Percentiles rank a stretch among this genome's conserved stretches.
Conservation (phyloP, 2,888 invertebrate species). For the Ophraella communa region DNA sequence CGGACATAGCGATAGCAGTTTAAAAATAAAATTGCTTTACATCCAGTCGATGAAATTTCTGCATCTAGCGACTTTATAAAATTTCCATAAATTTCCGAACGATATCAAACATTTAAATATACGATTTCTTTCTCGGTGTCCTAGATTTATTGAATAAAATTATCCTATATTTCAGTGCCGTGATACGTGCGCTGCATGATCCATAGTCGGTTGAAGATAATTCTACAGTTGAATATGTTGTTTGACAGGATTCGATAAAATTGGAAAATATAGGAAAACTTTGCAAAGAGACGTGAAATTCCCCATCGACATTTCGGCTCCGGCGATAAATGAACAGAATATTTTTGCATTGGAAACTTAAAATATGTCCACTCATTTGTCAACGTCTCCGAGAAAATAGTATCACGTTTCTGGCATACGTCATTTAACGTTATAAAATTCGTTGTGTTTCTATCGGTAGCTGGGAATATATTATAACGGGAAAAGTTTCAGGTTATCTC, state of each 20-base stretch:
- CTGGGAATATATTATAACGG: conserved; percentile 52
- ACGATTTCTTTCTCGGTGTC: conserved; percentile 25
- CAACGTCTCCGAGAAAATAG: conserved; percentile 48
- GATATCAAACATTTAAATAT: conserved; percentile 29
- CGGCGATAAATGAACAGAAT: conserved; percentile 42
- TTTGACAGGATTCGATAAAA: conserved; percentile 46
- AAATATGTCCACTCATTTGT: conserved; percentile 50
- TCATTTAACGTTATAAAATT: conserved; percentile 51
- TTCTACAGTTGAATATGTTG: conserved; percentile 44
- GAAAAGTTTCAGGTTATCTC: conserved; percentile 50
- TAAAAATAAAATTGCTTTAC: background rate
- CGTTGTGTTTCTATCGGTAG: conserved; percentile 46
- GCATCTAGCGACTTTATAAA: conserved; percentile 5
- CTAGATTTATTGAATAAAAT: conserved; percentile 44
- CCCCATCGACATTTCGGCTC: conserved; percentile 40
- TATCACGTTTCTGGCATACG: conserved; percentile 53
- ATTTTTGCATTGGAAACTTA: conserved; percentile 42
- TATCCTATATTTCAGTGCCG: conserved; percentile 34
- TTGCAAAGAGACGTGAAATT: conserved; percentile 42
- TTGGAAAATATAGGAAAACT: conserved; percentile 46
- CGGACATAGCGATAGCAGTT: too few relatives aligned
- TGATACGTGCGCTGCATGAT: conserved; percentile 43
- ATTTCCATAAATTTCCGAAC: conserved; percentile 15
- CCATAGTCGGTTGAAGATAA: conserved; percentile 38
- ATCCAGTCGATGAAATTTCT: background rate